phyloP scores from a whole-genome alignment of 2,113 vertebrate genomes.

The Dasypus novemcinctus region DNA sequence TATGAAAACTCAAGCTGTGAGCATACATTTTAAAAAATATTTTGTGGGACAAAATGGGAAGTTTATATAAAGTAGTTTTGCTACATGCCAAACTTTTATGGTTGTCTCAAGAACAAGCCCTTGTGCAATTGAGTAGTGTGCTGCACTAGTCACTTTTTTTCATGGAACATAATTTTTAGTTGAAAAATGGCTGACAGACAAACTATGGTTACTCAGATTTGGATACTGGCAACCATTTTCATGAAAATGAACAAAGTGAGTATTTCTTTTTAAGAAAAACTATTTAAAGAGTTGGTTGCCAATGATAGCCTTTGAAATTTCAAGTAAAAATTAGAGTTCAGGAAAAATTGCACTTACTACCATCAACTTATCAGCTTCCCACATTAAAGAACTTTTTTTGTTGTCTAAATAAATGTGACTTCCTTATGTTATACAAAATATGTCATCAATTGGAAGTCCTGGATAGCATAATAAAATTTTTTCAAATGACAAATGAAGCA shows the following conservation, averaged over 20 bases:
- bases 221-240: slow-evolving; percentile 22
- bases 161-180: not conserved
- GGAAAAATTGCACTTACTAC: not conserved
- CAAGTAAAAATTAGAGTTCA: slow-evolving; percentile 36
- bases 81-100: not conserved
- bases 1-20: not conserved
- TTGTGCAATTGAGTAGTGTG: not conserved
- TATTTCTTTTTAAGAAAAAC: slow-evolving; percentile 24
- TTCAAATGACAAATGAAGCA: not conserved
- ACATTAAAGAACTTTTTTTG: not conserved
- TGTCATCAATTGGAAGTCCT: not conserved
- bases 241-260: slow-evolving; percentile 33
- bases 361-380: slow-evolving; percentile 4
- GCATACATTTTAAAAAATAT: slow-evolving; percentile 11
- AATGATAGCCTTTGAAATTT: slow-evolving; percentile 22
- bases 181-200: too few species aligned
- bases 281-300: slow-evolving; percentile 23
- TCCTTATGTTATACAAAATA: slow-evolving; percentile 7
- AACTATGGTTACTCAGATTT: not conserved
- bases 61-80: not conserved
- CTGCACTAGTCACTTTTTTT: not conserved
- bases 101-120: not conserved
- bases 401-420: not conserved
- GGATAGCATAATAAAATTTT: slow-evolving; percentile 14
- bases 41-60: not conserved